phyloP scores from a whole-genome alignment of 2,797 vertebrate genomes.

The Sciurus vulgaris region DNA sequence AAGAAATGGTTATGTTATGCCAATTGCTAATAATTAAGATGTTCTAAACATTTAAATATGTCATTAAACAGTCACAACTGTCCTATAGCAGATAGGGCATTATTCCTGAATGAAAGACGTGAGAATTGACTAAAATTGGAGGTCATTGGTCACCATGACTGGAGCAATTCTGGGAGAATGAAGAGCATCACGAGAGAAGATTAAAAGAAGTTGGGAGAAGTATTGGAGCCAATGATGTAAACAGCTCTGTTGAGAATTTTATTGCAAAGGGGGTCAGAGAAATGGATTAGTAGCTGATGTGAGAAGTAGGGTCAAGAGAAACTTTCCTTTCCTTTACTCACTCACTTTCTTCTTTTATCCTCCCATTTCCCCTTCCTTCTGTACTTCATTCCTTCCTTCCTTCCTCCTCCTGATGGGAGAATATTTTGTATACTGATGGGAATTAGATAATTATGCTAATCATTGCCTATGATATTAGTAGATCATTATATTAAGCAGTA shows the following conservation, averaged over 20 bases:
- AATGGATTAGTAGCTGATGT: neutral
- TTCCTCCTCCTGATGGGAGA: neutral
- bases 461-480: conserved; percentile 18
- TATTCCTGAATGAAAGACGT: neutral
- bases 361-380: neutral
- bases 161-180: neutral
- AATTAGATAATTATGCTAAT: conserved; percentile 10
- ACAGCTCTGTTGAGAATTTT: neutral
- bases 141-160: neutral
- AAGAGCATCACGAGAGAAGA: neutral
- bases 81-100: neutral
- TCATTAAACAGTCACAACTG: neutral
- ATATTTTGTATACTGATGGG: neutral
- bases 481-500: neutral
- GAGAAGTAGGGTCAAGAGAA: neutral
- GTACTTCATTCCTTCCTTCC: neutral
- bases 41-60: conserved; percentile 2
- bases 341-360: too few species aligned
- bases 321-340: neutral
- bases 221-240: neutral
- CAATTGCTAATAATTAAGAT: neutral
- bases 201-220: neutral
- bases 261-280: neutral
- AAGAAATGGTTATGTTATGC: neutral
- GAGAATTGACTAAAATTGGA: conserved; percentile 11